phyloP scores from a whole-genome alignment of 2,113 vertebrate species.

The Rafetus swinhoei region DNA sequence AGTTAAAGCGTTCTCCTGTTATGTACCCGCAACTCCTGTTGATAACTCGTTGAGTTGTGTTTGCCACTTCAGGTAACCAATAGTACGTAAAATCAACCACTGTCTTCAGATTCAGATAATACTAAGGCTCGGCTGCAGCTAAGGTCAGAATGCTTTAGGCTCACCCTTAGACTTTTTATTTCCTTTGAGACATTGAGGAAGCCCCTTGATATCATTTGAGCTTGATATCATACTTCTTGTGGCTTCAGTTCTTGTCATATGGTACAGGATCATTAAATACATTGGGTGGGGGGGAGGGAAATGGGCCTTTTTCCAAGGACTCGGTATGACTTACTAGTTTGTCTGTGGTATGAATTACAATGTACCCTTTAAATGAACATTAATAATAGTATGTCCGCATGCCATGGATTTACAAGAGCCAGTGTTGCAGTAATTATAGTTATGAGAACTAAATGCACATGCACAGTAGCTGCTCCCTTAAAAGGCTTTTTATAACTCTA shows the following conservation, averaged over 20 bases:
- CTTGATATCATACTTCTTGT: background rate
- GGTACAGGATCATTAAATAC: background rate
- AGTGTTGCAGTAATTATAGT: background rate
- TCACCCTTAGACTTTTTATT: background rate
- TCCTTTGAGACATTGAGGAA: background rate
- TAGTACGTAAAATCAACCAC: background rate
- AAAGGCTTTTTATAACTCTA: background rate
- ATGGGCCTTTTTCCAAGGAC: background rate
- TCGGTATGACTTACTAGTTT: background rate
- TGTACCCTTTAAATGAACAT: background rate
- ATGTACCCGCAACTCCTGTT: background rate
- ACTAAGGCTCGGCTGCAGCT: background rate
- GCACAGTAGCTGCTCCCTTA: background rate
- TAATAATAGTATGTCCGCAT: background rate
- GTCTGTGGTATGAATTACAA: background rate
- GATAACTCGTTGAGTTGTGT: background rate
- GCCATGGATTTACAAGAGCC: background rate
- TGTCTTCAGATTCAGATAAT: background rate
- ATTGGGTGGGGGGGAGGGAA: background rate
- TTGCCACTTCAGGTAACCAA: background rate
- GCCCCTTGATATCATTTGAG: background rate
- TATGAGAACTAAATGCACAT: background rate
- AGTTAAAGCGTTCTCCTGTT: background rate
- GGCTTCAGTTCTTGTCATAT: background rate
- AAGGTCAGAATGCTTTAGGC: background rate